Conservation (phyloP, 2,113 vertebrate species). For the Nerophis lumbriciformis region DNA sequence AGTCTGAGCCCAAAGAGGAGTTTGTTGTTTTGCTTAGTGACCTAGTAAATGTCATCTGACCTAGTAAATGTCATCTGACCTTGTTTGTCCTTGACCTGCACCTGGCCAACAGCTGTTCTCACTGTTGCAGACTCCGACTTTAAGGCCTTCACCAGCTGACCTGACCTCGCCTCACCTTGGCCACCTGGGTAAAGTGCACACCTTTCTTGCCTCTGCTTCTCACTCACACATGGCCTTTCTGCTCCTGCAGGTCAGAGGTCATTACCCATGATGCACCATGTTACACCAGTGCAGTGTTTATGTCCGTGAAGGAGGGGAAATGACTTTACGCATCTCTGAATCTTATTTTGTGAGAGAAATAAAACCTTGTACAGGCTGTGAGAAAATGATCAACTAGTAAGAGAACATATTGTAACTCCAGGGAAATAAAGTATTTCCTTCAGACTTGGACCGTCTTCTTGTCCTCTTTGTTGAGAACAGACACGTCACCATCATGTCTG, state of each 20-base stretch:
- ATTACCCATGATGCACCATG: constrained; percentile 49
- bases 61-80: no score
- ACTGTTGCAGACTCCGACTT: constrained; percentile 78
- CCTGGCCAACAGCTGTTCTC: constrained; percentile 25
- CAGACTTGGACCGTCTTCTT: background rate
- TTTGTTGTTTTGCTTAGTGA: constrained; percentile 34
- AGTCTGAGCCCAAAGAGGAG: constrained; percentile 38
- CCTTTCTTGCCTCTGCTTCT: background rate
- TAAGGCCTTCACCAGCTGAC: constrained; percentile 76
- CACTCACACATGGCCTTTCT: constrained; percentile 24
- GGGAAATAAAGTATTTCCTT: constrained; percentile 40
- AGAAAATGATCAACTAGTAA: background rate
- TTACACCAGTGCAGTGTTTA: constrained; percentile 18
- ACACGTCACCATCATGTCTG: no score
- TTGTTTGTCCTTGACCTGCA: background rate
- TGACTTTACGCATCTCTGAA: constrained; percentile 35
- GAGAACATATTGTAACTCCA: background rate
- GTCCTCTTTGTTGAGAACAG: no score
- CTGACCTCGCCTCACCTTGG: constrained; percentile 60
- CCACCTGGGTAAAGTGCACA: constrained; percentile 60
- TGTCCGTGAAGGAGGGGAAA: constrained; percentile 27
- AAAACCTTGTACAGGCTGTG: background rate
- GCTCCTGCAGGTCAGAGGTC: constrained; percentile 63
- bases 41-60: background rate
- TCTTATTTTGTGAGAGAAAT: background rate